phyloP scores from a whole-genome alignment of 2,888 invertebrate species.

The Eristalis intricaria region DNA sequence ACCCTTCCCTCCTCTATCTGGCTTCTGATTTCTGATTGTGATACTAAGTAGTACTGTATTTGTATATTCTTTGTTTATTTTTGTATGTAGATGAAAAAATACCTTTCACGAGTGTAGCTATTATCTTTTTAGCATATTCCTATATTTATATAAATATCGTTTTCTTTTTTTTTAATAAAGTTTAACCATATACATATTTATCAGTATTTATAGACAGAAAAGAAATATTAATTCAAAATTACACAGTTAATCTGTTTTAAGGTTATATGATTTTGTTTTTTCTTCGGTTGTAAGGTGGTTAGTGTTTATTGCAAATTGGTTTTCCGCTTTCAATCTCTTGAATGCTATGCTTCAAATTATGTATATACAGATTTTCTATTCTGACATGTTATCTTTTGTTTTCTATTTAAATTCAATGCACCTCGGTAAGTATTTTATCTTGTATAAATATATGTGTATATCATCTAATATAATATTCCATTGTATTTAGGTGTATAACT shows the following conservation, averaged over 20 bases:
- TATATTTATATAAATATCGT: constrained; percentile 7
- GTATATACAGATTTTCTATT: neutral
- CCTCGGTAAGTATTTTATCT: constrained; percentile 18
- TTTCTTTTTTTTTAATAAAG: neutral
- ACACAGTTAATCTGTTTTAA: neutral
- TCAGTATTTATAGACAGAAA: constrained; percentile 11
- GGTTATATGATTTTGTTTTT: neutral
- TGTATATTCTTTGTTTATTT: neutral
- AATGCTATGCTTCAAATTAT: constrained; percentile 18
- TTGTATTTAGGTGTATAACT: constrained; percentile 14
- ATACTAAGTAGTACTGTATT: neutral
- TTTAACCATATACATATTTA: neutral
- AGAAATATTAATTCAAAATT: neutral
- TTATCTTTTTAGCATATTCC: neutral
- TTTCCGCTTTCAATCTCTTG: constrained; percentile 8
- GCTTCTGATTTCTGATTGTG: neutral
- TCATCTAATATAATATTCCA: neutral
- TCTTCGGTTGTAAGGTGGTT: constrained; percentile 49
- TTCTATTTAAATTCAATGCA: constrained; percentile 29
- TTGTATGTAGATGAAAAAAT: constrained; percentile 9
- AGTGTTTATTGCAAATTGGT: constrained; percentile 46
- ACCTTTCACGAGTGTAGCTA: constrained; percentile 6
- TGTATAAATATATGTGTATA: constrained; percentile 26
- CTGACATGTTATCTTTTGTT: neutral
- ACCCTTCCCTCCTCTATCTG: neutral